phyloP scores from a whole-genome alignment of 1,140 invertebrate species.

The Drosophila malerkotliana region DNA sequence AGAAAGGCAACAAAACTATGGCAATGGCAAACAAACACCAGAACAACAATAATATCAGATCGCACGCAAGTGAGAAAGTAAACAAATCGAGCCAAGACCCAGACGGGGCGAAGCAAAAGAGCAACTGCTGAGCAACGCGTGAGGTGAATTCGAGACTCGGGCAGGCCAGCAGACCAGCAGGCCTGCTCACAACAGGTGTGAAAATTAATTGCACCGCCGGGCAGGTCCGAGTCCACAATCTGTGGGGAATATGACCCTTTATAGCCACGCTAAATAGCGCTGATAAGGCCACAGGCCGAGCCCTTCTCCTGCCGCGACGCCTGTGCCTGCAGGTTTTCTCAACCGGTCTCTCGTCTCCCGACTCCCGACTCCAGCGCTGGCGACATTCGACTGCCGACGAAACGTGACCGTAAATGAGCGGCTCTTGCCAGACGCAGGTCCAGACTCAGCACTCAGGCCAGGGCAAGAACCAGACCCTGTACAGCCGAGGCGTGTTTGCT shows the following conservation, averaged over 20 bases:
- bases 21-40: constrained; percentile 45
- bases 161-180: background rate
- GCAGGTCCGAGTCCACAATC: constrained; percentile 21
- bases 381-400: constrained; percentile 32
- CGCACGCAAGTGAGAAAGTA: constrained; percentile 67
- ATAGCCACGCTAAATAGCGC: constrained; percentile 39
- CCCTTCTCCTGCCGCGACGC: constrained; percentile 2
- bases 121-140: constrained; percentile 38
- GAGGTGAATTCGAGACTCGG: constrained; percentile 39
- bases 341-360: background rate
- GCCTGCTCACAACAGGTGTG: constrained; percentile 57
- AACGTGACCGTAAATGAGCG: constrained; percentile 63
- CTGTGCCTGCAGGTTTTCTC: background rate
- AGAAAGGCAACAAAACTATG: constrained; percentile 37
- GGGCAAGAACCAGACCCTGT: constrained; percentile 19
- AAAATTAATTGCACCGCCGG: constrained; percentile 56
- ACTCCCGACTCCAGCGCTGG: background rate
- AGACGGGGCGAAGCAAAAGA: constrained; percentile 2
- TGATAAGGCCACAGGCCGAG: constrained; percentile 39
- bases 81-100: constrained; percentile 43
- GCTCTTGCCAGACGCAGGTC: constrained; percentile 28
- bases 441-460: constrained; percentile 15
- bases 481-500: constrained; percentile 57
- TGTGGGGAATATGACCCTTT: constrained; percentile 49
- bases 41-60: constrained; percentile 35